Evolutionary conservation across 2,888 invertebrate genomes (phyloP), one percentile per base, ranked within the genome.

Genomic region (Ormyrus labotus): DNA sequence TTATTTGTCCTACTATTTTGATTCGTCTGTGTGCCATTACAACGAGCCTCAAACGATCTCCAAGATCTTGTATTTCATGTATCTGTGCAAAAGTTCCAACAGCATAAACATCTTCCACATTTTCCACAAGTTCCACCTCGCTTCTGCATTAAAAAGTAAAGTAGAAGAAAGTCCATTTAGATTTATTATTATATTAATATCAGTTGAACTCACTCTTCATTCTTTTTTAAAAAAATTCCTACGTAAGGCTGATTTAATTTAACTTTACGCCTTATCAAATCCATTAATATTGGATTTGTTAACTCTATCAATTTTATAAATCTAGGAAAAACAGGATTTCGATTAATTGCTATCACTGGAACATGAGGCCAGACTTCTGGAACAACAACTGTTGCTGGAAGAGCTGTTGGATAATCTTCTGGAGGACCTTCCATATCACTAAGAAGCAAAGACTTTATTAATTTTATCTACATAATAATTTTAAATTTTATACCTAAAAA

Each of bases 301-400:
- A 99, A 96, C 93, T 99, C 99, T 83, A 99, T 95, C 85, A 99
- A 94, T 92, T 99, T 99, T 85, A 99, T 98, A 91, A 99, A 99
- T 85, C 97, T 94, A 34, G 99, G 99, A 92, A 99, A 99, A 1
- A 99, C 96, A 5, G 99, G 99, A 92, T 98, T 97, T 85, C 98
- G 94, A 87, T 93, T 95, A 83, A 99, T 96, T 0, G 99, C 98
- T 85, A 99, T 95, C 8, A 99, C 95, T 4, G 99, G 99, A 34
- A 99, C 95, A 89, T 96, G 96, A 0, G 99, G 99, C 96, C 98
- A 99, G 9, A 96, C 95, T 90, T 99, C 99, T 0, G 99, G 99
- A 50, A 99, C 96, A 13, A 96, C 96, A 67, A 98, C 96, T 0
- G 98, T 96, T 0, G 97, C 97, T 68, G 98, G 96, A 83, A 97